Evolutionary conservation across 2,113 vertebrate species (phyloP), one percentile per base, ranked within the genome.

Genomic region (Hippocampus barbouri): DNA sequence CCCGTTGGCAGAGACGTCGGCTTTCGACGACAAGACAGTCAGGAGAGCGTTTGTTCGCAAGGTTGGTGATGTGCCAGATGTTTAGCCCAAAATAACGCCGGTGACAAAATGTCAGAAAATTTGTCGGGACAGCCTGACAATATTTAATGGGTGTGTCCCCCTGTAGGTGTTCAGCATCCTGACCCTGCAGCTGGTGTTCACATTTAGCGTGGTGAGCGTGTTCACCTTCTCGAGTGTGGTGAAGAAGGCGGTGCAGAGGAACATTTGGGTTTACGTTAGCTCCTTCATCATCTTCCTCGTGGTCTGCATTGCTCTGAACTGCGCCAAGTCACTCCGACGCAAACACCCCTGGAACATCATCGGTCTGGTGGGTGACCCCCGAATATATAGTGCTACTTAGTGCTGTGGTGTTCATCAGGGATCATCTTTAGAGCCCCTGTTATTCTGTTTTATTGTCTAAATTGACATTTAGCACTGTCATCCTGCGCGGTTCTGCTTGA

Each of bases 301-400:
- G 53, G 86, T 91, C 2, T 65, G 68, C 27, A 1, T 79, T 4
- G 20, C 68, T 27, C 87, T 93, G 40, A 63, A 0, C 75, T 68
- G 47, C 70, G 88, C 51, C 65, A 76, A 78, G 25, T 81, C 80
- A 68, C 79, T 91, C 77, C 89, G 88, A 15, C 84, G 89, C 0
- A 71, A 38, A 8, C 80, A 92, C 76, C 92, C 92, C 1, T 93
- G 91, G 92, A 93, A 93, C 83, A 66, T 92, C 1, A 51, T 92
- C 38, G 86, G 71, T 5, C 87, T 93, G 89, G 92, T 92, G 73
- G 41, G 92, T 80, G 47, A n/a, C 43, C 20, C 8, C 8, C 9
- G 43, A 53, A 27, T 12, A 14, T 49, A 12, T 18, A 65, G n/a
- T 66, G n/a, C 21, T 23, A 8, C 12, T 21, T 2, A n/a, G 16